These are phyloP conservation scores for Rhabdomys pumilio DNA, from an alignment of 2,797 vertebrate genomes.

Conservation along the genomic window DNA sequence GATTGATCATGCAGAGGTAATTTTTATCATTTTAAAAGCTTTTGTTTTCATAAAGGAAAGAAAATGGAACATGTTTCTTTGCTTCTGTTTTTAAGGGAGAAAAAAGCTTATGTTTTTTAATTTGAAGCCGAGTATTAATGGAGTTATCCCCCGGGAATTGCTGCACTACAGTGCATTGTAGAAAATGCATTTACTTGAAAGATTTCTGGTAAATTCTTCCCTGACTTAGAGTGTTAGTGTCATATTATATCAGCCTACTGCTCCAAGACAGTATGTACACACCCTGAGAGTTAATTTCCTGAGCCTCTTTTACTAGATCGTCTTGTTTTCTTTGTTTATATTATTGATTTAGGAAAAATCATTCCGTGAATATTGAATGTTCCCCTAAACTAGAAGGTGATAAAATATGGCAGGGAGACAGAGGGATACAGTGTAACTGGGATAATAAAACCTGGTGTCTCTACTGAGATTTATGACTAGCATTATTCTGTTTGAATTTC, in stretches of 20 bases:
- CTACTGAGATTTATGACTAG: slow-evolving; percentile 45
- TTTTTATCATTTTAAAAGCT: slow-evolving; percentile 90
- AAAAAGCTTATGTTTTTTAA: slow-evolving; percentile 90
- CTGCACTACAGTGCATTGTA: slow-evolving; percentile 85
- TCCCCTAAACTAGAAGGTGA: slow-evolving; percentile 72
- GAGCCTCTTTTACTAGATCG: slow-evolving; percentile 80
- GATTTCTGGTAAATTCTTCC: slow-evolving; percentile 88
- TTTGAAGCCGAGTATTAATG: slow-evolving; percentile 90
- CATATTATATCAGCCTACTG: slow-evolving; percentile 84
- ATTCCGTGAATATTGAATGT: slow-evolving; percentile 81
- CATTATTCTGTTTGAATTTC: slow-evolving; percentile 67
- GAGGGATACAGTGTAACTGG: slow-evolving; percentile 42
- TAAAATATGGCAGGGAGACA: slow-evolving; percentile 51
- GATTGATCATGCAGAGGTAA: slow-evolving; percentile 87
- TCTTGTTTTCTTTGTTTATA: slow-evolving; percentile 85
- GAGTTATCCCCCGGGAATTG: slow-evolving; percentile 87
- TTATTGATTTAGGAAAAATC: slow-evolving; percentile 85
- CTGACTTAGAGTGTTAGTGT: slow-evolving; percentile 86
- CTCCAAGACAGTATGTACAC: slow-evolving; percentile 83
- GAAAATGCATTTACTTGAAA: slow-evolving; percentile 88
- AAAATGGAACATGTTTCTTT: slow-evolving; percentile 87
- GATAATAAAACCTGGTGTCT: slow-evolving; percentile 68
- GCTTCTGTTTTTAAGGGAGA: slow-evolving; percentile 81
- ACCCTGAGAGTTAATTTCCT: slow-evolving; percentile 85
- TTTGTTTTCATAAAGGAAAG: slow-evolving; percentile 89